Evolutionary conservation across 2,797 vertebrate species (phyloP).

Genomic region (Gambelia wislizenii): DNA sequence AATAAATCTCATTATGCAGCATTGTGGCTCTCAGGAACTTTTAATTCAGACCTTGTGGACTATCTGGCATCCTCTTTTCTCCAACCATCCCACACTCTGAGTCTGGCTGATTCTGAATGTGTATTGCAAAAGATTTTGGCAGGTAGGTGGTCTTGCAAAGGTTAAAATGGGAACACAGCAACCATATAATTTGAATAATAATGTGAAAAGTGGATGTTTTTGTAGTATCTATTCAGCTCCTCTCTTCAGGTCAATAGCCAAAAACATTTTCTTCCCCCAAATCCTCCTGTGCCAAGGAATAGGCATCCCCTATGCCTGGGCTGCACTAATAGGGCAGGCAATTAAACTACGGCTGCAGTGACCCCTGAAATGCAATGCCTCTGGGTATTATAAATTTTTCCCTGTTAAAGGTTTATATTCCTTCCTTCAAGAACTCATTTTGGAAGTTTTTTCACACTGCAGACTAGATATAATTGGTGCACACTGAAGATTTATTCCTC

Average conservation of each 20-base stretch:
- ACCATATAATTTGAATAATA: slow-evolving; percentile 16
- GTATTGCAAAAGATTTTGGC: neutral
- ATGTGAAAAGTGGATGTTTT: slow-evolving; percentile 15
- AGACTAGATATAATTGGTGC: slow-evolving; percentile 52
- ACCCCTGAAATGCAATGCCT: slow-evolving; percentile 52
- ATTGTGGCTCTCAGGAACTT: neutral
- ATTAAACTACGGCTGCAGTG: slow-evolving; percentile 51
- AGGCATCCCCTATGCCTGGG: slow-evolving; percentile 11
- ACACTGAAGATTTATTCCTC: slow-evolving; percentile 73
- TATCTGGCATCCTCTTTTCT: neutral
- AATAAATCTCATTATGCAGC: neutral
- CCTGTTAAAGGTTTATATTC: slow-evolving; percentile 53
- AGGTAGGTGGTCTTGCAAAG: neutral
- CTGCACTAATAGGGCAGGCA: slow-evolving; percentile 58
- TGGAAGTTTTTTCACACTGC: slow-evolving; percentile 45
- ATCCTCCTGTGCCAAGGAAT: neutral
- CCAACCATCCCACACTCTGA: neutral
- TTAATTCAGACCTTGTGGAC: neutral
- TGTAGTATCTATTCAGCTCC: neutral
- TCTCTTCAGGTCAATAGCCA: slow-evolving; percentile 5
- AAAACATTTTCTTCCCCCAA: slow-evolving; percentile 17
- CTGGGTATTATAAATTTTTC: slow-evolving; percentile 42
- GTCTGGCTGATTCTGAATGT: neutral
- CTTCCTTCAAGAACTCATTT: slow-evolving; percentile 53
- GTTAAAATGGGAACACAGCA: neutral